Conservation (phyloP, 2,797 vertebrate species). For the Peromyscus aztecus region DNA sequence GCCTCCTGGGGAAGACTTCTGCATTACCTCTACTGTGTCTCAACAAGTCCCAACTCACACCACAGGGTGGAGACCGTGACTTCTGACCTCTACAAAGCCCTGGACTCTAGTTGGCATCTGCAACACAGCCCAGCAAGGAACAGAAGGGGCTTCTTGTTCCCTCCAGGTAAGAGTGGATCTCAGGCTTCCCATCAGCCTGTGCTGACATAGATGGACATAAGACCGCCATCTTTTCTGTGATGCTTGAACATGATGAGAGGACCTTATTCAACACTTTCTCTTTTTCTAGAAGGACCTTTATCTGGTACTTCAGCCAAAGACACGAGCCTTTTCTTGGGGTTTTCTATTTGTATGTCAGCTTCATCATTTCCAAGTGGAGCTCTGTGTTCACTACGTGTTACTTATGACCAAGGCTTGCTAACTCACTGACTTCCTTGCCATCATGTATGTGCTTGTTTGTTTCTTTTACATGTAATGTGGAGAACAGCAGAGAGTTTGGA, state of each 20-base stretch:
- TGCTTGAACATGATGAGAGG: neutral
- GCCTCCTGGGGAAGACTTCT: neutral
- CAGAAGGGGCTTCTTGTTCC: neutral
- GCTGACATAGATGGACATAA: neutral
- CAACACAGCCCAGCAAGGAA: neutral
- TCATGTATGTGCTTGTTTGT: neutral
- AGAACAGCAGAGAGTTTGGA: neutral
- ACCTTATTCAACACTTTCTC: neutral
- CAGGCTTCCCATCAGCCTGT: neutral
- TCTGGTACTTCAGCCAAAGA: neutral
- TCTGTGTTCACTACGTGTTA: neutral
- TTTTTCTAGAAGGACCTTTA: neutral
- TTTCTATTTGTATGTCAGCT: neutral
- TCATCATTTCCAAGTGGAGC: neutral
- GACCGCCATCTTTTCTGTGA: neutral
- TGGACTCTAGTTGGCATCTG: neutral
- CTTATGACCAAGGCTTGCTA: neutral
- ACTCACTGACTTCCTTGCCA: neutral
- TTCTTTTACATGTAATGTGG: conserved; percentile 13
- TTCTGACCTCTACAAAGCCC: neutral
- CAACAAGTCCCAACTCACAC: neutral
- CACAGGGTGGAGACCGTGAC: neutral
- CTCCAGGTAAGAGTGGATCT: neutral
- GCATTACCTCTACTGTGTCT: neutral
- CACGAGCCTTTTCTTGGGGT: neutral